Evolutionary conservation across 2,888 invertebrate species (phyloP), one percentile per base, ranked within the genome.

Genomic region (Drymonia ruficornis): DNA sequence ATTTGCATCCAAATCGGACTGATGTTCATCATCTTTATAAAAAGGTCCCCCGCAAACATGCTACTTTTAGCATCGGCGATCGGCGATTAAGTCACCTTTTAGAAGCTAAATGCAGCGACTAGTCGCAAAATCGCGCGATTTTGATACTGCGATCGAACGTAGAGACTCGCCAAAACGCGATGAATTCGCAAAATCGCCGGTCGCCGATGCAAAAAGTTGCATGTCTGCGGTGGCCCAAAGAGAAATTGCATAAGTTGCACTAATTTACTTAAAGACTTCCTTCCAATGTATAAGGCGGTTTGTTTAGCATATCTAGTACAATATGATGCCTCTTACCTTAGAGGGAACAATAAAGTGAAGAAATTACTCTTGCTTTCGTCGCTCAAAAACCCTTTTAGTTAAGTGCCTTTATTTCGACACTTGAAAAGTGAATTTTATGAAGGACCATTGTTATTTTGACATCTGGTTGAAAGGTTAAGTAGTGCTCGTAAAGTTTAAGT

Each of bases 221-320:
- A n/a, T n/a, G n/a, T n/a, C n/a, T n/a, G n/a, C n/a, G n/a, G n/a
- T n/a, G n/a, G n/a, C n/a, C 69, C 74, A 80, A 74, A 75, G 74
- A 68, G 65, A 51, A 53, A 55, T 76, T 72, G 63, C 71, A 69
- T 66, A 72, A 70, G 57, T 68, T 69, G 53, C 16, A 63, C 67
- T 67, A 70, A 74, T 71, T 74, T 63, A 61, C 56, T 65, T 61
- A 63, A 65, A 69, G 49, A 62, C 59, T 61, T 65, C 61, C 61
- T 62, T 60, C 53, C 52, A 61, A 55, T 50, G 63, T 53, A 58
- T 72, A 75, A 70, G 72, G 76, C 61, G 60, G 53, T 59, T 62
- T 60, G 64, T 59, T 71, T 63, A 64, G 71, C 79, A 71, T 80
- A 78, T 80, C 80, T 76, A 66, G 68, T 71, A 61, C 59, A 65